Evolutionary conservation across 2,113 vertebrate genomes (phyloP).

Genomic region (Ascaphus truei): DNA sequence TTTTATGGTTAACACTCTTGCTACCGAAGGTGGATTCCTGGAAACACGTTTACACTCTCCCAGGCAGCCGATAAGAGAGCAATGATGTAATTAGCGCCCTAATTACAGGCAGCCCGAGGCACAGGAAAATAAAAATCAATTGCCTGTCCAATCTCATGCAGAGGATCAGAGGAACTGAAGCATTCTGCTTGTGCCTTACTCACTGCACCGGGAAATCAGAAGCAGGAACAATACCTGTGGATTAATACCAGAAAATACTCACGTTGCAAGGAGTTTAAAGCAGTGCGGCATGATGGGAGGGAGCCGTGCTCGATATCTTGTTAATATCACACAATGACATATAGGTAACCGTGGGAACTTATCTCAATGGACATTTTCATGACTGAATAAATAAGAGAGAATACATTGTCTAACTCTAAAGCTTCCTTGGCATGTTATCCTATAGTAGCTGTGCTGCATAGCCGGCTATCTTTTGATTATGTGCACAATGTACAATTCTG

Average conservation of each 20-base stretch:
- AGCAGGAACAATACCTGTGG: neutral
- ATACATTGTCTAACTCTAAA: neutral
- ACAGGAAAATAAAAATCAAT: neutral
- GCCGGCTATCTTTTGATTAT: no score
- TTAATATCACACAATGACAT: neutral
- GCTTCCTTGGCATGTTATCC: neutral
- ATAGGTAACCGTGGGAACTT: no score
- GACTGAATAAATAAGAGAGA: neutral
- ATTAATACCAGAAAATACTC: no score
- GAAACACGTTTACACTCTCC: neutral
- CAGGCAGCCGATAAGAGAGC: no score
- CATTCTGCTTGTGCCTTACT: neutral
- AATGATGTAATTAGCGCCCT: neutral
- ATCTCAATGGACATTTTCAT: neutral
- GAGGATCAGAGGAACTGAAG: neutral
- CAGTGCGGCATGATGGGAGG: no score
- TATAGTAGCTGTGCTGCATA: no score
- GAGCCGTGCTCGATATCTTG: no score
- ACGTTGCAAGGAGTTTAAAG: neutral
- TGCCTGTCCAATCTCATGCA: neutral
- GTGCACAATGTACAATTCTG: no score
- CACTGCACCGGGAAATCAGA: neutral
- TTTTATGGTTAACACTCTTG: neutral
- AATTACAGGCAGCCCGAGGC: neutral
- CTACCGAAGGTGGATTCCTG: neutral